A percentile compares a stretch with the other conserved stretches of the same genome.
These are phyloP conservation scores for Mastigias papua DNA, from an alignment of 30 jellyfish, hydroid and myxozoan species.

Conservation along the genomic window DNA sequence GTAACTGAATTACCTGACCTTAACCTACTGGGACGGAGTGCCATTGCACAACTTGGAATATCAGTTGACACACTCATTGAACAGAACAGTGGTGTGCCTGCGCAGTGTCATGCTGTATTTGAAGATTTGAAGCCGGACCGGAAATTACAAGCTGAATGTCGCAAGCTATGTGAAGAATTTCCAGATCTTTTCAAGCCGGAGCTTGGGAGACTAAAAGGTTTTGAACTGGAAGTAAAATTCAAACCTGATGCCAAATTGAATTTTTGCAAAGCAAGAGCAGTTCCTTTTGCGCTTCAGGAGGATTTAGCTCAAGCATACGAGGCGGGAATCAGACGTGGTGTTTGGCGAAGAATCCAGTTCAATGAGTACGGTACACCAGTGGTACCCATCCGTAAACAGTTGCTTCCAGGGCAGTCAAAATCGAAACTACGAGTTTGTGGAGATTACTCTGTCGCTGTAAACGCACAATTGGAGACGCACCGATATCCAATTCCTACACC, in stretches of 20 bases:
- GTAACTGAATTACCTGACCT: constrained; percentile 46
- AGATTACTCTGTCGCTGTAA: constrained; percentile 28
- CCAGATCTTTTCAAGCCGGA: constrained; percentile 32
- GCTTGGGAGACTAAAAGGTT: constrained; percentile 43
- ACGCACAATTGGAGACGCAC: constrained; percentile 29
- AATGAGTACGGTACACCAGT: constrained; percentile 53
- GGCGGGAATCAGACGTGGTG: constrained; percentile 36
- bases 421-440: constrained; percentile 32
- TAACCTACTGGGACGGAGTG: constrained; percentile 33
- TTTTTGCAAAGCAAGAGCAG: constrained; percentile 51
- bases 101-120: constrained; percentile 3
- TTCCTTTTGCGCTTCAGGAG: constrained; percentile 47
- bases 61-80: constrained; percentile 28
- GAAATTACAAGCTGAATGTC: constrained; percentile 15
- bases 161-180: constrained; percentile 18
- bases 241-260: no score
- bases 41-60: constrained; percentile 34
- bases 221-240: no score
- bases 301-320: constrained; percentile 19
- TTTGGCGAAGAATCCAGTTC: constrained; percentile 20
- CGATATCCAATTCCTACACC: constrained; percentile 48
- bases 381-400: constrained; percentile 23
- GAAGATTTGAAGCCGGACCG: constrained; percentile 9
- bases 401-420: constrained; percentile 7
- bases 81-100: no score